These are phyloP conservation scores for Tinamus major DNA, from an alignment of 2,797 vertebrate genomes.

Conservation along the genomic window DNA sequence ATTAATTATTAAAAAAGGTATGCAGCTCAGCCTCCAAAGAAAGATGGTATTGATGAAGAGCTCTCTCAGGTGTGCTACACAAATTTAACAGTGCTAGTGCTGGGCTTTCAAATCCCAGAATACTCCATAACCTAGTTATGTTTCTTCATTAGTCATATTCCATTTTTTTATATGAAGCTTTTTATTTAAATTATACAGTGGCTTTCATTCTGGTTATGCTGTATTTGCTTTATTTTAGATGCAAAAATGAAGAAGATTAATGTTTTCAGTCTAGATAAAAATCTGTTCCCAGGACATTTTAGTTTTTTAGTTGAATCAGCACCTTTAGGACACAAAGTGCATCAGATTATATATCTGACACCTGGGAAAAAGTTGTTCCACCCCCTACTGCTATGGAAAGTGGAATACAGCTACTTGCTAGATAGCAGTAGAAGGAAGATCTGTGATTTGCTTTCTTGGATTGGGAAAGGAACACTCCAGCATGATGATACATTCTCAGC, in stretches of 20 bases:
- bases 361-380: conserved; percentile 5
- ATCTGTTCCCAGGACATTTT: neutral
- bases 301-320: neutral
- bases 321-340: conserved; percentile 32
- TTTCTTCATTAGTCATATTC: neutral
- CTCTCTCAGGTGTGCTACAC: neutral
- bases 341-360: neutral
- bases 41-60: neutral
- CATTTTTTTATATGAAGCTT: neutral
- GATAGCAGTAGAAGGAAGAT: conserved; percentile 23
- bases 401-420: conserved; percentile 18
- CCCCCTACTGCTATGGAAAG: conserved; percentile 1
- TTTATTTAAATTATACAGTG: neutral
- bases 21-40: too few species aligned
- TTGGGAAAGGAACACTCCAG: neutral
- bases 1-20: neutral
- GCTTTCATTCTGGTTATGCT: neutral
- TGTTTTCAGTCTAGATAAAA: conserved; percentile 22
- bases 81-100: neutral
- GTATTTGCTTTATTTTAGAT: neutral
- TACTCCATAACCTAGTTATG: neutral
- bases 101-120: neutral
- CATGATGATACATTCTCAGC: conserved; percentile 40
- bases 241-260: neutral
- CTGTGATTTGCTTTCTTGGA: conserved; percentile 2